phyloP scores from a whole-genome alignment of 2,113 vertebrate genomes.

The Bos javanicus region DNA sequence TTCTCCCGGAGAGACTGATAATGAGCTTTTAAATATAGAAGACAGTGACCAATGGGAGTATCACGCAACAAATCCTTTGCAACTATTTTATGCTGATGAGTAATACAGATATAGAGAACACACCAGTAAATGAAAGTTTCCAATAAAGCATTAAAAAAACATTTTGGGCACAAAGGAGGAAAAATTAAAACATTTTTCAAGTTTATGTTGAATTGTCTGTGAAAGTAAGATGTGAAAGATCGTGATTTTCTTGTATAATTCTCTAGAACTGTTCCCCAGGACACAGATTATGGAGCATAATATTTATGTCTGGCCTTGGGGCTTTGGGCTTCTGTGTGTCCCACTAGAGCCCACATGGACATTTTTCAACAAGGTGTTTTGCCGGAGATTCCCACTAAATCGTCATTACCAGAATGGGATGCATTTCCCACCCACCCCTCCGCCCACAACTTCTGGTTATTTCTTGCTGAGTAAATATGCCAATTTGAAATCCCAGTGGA shows the following conservation, averaged over 20 bases:
- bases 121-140: not conserved
- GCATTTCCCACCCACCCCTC: not conserved
- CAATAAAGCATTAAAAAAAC: constrained; percentile 9
- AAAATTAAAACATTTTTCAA: constrained; percentile 56
- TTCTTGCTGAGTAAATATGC: constrained; percentile 52
- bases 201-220: constrained; percentile 44
- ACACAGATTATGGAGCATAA: not conserved
- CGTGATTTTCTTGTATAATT: constrained; percentile 46
- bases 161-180: constrained; percentile 7
- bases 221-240: constrained; percentile 22
- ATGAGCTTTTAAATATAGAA: constrained; percentile 32
- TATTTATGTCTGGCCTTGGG: constrained; percentile 28
- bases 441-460: constrained; percentile 33
- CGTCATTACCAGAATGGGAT: constrained; percentile 38
- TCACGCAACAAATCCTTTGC: not conserved
- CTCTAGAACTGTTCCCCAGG: not conserved
- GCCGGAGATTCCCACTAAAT: constrained; percentile 58
- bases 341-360: constrained; percentile 32
- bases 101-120: not conserved
- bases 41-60: not conserved
- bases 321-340: constrained; percentile 48
- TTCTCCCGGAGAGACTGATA: not conserved
- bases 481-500: constrained; percentile 63
- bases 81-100: constrained; percentile 11
- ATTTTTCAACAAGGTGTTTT: constrained; percentile 66